phyloP scores from a whole-genome alignment of 2,113 vertebrate genomes.

The Microtus oregoni region DNA sequence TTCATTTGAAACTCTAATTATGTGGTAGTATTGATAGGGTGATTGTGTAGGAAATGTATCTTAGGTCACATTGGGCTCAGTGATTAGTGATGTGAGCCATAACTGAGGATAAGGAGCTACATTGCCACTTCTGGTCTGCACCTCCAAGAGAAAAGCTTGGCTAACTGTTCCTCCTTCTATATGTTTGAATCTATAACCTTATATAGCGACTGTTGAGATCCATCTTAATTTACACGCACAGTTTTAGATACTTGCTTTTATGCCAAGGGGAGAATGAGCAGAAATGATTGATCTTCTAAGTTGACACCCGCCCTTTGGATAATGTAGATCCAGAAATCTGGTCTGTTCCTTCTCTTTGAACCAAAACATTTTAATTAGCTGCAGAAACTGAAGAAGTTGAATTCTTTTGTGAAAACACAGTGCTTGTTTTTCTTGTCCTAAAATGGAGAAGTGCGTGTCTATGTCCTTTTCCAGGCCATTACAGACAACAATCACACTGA shows the following conservation, averaged over 20 bases:
- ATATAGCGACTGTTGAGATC: background rate
- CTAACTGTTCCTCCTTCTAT: background rate
- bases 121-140: background rate
- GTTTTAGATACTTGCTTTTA: conserved; percentile 5
- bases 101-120: too few relatives aligned
- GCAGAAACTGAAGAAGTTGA: conserved; percentile 47
- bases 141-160: background rate
- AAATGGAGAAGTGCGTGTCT: conserved; percentile 47
- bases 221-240: background rate
- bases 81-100: background rate
- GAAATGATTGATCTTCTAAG: background rate
- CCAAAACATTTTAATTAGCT: conserved; percentile 45
- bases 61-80: background rate
- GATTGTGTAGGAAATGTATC: background rate
- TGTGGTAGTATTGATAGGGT: background rate
- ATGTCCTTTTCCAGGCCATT: background rate
- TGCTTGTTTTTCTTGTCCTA: conserved; percentile 26
- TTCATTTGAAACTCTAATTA: background rate
- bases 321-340: conserved; percentile 25
- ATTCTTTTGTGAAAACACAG: conserved; percentile 42
- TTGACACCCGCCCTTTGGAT: background rate
- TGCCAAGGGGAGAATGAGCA: background rate
- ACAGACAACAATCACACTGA: conserved; percentile 32
- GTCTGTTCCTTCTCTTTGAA: conserved; percentile 44
- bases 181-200: background rate